Percentiles rank a stretch among this genome's conserved stretches.
Conservation (phyloP, 2,113 vertebrate species). For the Pandion haliaetus region DNA sequence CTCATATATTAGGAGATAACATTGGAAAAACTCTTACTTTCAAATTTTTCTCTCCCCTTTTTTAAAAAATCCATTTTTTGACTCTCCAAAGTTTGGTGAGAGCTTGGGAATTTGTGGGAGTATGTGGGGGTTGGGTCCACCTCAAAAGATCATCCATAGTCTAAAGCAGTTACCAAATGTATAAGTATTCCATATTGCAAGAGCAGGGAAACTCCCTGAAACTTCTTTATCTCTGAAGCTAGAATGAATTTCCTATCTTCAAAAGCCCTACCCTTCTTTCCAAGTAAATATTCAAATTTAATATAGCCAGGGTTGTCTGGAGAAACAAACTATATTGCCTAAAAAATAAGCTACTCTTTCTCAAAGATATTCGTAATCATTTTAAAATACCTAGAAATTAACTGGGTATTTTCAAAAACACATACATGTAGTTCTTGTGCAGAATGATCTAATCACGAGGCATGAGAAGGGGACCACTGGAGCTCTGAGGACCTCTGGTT, state of each 20-base stretch:
- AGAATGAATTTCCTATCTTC: not conserved
- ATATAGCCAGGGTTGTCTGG: not conserved
- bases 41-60: not conserved
- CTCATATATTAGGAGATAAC: not conserved
- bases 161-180: not conserved
- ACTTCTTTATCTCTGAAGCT: not conserved
- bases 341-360: not conserved
- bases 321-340: not conserved
- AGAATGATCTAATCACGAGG: not conserved
- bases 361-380: not conserved
- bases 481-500: not conserved
- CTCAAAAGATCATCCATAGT: not conserved
- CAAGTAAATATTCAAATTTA: not conserved
- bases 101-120: not conserved
- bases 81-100: not conserved
- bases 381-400: not conserved
- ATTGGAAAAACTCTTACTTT: not conserved
- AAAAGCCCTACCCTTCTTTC: not conserved
- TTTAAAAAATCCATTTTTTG: not conserved
- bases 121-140: not conserved
- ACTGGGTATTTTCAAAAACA: not conserved
- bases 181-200: not conserved
- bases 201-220: not conserved
- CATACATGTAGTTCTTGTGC: not conserved
- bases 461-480: not conserved